Conservation (phyloP, 64 coral and sea anemone genomes). For the Montipora sp. region DNA sequence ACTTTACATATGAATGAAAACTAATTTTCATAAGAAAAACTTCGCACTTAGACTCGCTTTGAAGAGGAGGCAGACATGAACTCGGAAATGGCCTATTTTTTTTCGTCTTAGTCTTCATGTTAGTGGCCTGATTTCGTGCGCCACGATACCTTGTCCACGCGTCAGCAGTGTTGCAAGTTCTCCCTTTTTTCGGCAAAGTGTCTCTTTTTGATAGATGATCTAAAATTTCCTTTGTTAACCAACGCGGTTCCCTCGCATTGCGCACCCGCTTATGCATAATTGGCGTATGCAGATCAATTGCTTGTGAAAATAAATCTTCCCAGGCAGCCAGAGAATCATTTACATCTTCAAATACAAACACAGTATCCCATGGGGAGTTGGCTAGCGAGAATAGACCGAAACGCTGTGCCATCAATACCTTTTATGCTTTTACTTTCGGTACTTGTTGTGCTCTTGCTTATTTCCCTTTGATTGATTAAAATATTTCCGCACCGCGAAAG, state of each 20-base stretch:
- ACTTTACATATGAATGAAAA: too few species aligned
- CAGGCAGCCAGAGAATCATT: neutral
- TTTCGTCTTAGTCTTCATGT: too few species aligned
- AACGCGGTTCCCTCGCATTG: too few species aligned
- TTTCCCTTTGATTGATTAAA: neutral
- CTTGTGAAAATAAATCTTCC: neutral
- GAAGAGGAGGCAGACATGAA: too few species aligned
- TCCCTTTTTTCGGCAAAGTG: neutral
- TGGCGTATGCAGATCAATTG: neutral
- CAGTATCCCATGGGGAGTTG: neutral
- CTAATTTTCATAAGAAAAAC: too few species aligned
- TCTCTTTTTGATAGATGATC: neutral
- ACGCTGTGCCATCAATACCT: neutral
- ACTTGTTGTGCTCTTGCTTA: neutral
- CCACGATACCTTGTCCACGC: neutral
- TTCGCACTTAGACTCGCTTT: too few species aligned
- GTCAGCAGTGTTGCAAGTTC: conserved; percentile 4
- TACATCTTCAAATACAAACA: neutral
- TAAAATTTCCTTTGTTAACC: too few species aligned
- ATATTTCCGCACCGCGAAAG: too few species aligned
- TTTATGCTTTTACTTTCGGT: neutral
- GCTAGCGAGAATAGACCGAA: neutral
- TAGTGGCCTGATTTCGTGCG: neutral
- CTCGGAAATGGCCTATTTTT: too few species aligned
- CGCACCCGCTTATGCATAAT: neutral